phyloP scores from a whole-genome alignment of 2,888 invertebrate species.

The Drosophila maculinotata region DNA sequence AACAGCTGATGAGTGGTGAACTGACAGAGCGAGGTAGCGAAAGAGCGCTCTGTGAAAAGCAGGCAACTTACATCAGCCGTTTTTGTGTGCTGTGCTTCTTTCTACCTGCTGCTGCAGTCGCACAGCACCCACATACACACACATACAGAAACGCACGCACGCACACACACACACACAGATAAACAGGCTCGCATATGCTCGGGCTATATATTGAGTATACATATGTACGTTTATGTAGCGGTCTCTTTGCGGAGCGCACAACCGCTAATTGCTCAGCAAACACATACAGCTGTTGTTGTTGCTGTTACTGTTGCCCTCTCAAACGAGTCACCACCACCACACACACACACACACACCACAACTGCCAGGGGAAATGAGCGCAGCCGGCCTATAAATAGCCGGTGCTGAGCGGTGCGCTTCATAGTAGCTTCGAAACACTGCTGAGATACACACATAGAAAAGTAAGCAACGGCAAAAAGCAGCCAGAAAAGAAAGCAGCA shows the following conservation, averaged over 20 bases:
- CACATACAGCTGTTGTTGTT: conserved; percentile 34
- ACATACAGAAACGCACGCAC: conserved; percentile 42
- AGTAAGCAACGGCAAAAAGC: conserved; percentile 60
- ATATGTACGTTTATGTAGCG: conserved; percentile 35
- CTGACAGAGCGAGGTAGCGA: conserved; percentile 4
- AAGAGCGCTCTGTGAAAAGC: conserved; percentile 53
- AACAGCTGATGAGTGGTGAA: conserved; percentile 64
- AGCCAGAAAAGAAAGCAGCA: conserved; percentile 54
- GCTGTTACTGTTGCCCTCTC: conserved; percentile 16
- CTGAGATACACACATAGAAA: conserved; percentile 63
- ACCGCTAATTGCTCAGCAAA: conserved; percentile 69
- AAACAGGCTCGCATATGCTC: conserved; percentile 9
- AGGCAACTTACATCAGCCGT: conserved; percentile 74
- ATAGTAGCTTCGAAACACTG: conserved; percentile 80
- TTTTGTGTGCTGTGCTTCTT: conserved; percentile 46
- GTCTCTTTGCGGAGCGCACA: conserved; percentile 64
- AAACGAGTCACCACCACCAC: conserved; percentile 16
- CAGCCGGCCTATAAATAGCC: conserved; percentile 73
- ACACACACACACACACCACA: too few relatives aligned
- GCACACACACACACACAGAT: conserved; percentile 10
- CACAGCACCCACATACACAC: conserved; percentile 23
- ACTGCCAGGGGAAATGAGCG: conserved; percentile 34
- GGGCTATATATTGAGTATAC: conserved; percentile 35
- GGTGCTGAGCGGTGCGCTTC: conserved; percentile 29
- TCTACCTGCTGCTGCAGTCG: conserved; percentile 61